These are phyloP conservation scores for Regulus satrapa DNA, from an alignment of 2,113 vertebrate species.

Conservation along the genomic window DNA sequence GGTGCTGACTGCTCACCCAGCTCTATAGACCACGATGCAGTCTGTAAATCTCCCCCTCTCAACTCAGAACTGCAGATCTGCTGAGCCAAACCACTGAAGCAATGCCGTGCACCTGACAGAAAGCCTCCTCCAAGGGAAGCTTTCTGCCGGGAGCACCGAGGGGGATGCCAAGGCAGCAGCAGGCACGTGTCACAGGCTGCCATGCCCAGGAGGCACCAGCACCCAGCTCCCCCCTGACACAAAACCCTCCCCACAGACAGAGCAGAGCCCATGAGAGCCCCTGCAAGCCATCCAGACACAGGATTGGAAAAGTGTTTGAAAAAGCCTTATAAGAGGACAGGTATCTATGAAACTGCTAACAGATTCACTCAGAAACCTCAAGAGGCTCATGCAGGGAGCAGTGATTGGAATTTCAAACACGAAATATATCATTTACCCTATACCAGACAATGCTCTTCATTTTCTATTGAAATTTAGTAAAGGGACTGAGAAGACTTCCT, in stretches of 20 bases:
- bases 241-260: rapidly evolving
- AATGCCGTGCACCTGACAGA: rapidly evolving
- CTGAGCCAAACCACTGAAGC: background rate
- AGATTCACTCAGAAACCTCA: background rate
- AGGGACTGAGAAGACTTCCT: background rate
- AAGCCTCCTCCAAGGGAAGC: rapidly evolving
- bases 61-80: background rate
- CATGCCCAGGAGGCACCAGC: rapidly evolving
- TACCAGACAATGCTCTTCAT: background rate
- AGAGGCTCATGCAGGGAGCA: background rate
- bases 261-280: rapidly evolving
- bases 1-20: background rate
- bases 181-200: too few relatives aligned
- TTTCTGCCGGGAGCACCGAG: rapidly evolving
- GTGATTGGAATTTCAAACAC: background rate
- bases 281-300: background rate
- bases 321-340: background rate
- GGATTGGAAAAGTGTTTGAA: background rate
- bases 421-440: background rate
- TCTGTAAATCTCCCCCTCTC: background rate
- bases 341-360: background rate
- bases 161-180: rapidly evolving
- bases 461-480: background rate
- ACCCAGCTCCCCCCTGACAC: background rate
- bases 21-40: background rate